Conservation (phyloP, 2,888 invertebrate genomes). For the Rotaria socialis region DNA sequence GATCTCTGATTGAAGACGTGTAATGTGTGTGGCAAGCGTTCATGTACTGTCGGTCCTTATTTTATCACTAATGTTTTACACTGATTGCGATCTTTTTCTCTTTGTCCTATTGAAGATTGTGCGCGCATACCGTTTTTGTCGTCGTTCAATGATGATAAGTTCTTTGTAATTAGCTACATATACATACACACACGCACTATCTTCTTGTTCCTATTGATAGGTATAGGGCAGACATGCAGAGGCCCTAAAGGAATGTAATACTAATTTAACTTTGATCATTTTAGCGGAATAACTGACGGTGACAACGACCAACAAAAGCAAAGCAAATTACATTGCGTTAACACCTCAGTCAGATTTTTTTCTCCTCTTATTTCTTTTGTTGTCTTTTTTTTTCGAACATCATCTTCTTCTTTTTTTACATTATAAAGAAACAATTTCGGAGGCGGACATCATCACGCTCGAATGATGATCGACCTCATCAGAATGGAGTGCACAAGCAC, state of each 20-base stretch:
- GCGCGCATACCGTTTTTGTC: neutral
- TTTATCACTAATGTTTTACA: slow-evolving; percentile 8
- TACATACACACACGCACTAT: neutral
- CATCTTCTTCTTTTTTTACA: neutral
- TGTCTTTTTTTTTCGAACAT: slow-evolving; percentile 7
- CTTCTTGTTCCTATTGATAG: neutral
- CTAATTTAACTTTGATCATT: slow-evolving; percentile 23
- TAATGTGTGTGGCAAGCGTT: slow-evolving; percentile 24
- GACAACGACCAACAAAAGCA: neutral
- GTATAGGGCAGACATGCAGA: neutral
- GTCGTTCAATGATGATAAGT: neutral
- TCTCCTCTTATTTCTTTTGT: neutral
- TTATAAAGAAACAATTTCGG: neutral
- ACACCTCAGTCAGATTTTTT: neutral
- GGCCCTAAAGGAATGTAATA: slow-evolving; percentile 12
- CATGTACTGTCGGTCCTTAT: neutral
- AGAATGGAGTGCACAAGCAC: neutral
- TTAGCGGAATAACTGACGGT: slow-evolving; percentile 11
- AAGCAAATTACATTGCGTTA: neutral
- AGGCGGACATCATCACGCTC: slow-evolving; percentile 14
- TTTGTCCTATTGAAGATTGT: slow-evolving; percentile 24
- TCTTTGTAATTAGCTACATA: neutral
- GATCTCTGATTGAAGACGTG: slow-evolving; percentile 3
- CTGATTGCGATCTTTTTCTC: slow-evolving; percentile 21
- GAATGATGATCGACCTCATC: slow-evolving; percentile 15